Evolutionary conservation across 2,888 invertebrate genomes (phyloP).

Genomic region (Chirona hameri): DNA sequence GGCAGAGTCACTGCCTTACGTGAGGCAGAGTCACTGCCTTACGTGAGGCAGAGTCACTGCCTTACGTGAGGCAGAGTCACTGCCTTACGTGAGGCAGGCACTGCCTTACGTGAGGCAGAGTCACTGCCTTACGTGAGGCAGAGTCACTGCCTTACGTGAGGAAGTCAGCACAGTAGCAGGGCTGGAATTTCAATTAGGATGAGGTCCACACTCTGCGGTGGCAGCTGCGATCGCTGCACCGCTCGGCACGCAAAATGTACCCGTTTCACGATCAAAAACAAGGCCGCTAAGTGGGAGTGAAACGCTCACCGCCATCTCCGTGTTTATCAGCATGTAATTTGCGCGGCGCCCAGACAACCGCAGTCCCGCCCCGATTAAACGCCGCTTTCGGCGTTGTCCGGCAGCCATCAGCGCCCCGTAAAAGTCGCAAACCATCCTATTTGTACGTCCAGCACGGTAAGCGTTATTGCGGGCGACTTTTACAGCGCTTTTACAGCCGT

Average conservation of each 20-base stretch:
- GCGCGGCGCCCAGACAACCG: background rate
- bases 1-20: too few species aligned
- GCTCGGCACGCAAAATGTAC: background rate
- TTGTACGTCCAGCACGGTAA: background rate
- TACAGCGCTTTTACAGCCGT: background rate
- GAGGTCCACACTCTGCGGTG: too few species aligned
- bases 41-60: too few species aligned
- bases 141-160: too few species aligned
- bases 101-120: too few species aligned
- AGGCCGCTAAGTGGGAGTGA: background rate
- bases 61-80: too few species aligned
- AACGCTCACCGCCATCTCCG: background rate
- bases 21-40: too few species aligned
- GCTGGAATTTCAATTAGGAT: too few species aligned
- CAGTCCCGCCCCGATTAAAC: background rate
- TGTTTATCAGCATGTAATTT: background rate
- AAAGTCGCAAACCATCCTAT: background rate
- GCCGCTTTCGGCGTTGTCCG: background rate
- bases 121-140: too few species aligned
- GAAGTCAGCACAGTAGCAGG: too few species aligned
- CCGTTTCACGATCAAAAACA: background rate
- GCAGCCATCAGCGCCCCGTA: background rate
- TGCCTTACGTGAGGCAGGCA: too few species aligned
- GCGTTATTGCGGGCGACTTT: slow-evolving; percentile 4
- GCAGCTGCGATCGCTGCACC: background rate